Percentiles rank a stretch among this genome's conserved stretches.
These are phyloP conservation scores for Dryocosmus kuriphilus DNA, from an alignment of 2,888 invertebrate genomes.

Conservation along the genomic window DNA sequence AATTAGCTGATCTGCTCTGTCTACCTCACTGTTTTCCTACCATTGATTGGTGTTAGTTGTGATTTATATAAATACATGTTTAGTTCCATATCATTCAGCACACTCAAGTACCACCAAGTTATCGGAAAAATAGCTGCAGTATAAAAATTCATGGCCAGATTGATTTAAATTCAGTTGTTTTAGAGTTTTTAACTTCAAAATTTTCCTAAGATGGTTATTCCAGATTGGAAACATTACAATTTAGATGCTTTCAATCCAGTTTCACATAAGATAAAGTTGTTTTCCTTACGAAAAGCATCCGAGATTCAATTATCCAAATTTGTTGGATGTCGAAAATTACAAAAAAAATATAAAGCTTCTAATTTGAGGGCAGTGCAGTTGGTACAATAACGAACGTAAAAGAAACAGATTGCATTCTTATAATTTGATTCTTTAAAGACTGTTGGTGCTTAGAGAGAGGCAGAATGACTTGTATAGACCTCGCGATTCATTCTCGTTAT, in stretches of 20 bases:
- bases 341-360: no score
- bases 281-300: no score
- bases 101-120: conserved; percentile 60
- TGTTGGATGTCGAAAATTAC: no score
- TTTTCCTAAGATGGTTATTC: no score
- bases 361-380: no score
- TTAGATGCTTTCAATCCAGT: no score
- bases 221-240: no score
- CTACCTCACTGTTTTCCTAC: conserved; percentile 71
- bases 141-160: not conserved
- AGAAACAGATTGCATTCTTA: not conserved
- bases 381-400: not conserved
- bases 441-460: conserved; percentile 60
- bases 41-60: conserved; percentile 74
- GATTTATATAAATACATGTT: conserved; percentile 61
- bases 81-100: conserved; percentile 56
- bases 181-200: no score
- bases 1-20: conserved; percentile 73
- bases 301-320: no score
- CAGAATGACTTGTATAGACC: conserved; percentile 53
- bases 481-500: conserved; percentile 12
- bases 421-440: not conserved
- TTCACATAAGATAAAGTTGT: no score
- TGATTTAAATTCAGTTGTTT: not conserved
- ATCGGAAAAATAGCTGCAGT: not conserved